Evolutionary conservation across 2,113 vertebrate species (phyloP).

Genomic region (western clawed frog (Xenopus tropicalis)): DNA sequence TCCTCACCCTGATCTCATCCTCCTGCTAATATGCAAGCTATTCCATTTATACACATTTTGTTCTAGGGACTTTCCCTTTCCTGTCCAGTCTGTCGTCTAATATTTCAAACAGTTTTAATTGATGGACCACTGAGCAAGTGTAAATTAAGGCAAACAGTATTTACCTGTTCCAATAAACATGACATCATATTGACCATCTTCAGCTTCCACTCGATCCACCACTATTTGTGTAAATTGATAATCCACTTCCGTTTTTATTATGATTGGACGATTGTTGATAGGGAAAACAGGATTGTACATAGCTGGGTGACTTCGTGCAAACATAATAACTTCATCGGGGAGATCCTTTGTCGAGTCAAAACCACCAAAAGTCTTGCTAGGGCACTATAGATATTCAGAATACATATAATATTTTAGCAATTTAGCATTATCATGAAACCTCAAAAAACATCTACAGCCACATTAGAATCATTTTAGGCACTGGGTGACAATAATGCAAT

Average conservation of each 20-base stretch:
- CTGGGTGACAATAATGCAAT: too few species aligned
- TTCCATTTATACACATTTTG: slow-evolving; percentile 36
- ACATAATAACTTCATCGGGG: slow-evolving; percentile 95
- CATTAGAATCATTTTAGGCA: too few species aligned
- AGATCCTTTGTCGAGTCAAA: slow-evolving; percentile 96
- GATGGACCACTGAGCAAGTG: too few species aligned
- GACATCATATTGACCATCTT: slow-evolving; percentile 95
- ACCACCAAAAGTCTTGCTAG: slow-evolving; percentile 96
- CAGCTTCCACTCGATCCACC: slow-evolving; percentile 93
- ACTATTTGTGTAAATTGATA: slow-evolving; percentile 97
- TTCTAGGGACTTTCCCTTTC: not conserved
- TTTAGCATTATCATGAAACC: too few species aligned
- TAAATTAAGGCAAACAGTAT: too few species aligned
- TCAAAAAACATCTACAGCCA: too few species aligned
- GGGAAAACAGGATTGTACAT: slow-evolving; percentile 94
- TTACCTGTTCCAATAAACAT: slow-evolving; percentile 98
- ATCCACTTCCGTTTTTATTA: slow-evolving; percentile 94
- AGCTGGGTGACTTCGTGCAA: slow-evolving; percentile 92
- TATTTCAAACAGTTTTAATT: not conserved
- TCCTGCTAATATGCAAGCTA: slow-evolving; percentile 39
- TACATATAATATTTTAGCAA: too few species aligned
- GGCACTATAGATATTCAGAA: slow-evolving; percentile 71
- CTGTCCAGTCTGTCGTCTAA: slow-evolving; percentile 4
- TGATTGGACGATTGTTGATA: slow-evolving; percentile 88
- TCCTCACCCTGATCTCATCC: slow-evolving; percentile 34